Base-by-base conservation (phyloP, 1,140 invertebrate species). In the Hypothenemus hampei region DNA sequence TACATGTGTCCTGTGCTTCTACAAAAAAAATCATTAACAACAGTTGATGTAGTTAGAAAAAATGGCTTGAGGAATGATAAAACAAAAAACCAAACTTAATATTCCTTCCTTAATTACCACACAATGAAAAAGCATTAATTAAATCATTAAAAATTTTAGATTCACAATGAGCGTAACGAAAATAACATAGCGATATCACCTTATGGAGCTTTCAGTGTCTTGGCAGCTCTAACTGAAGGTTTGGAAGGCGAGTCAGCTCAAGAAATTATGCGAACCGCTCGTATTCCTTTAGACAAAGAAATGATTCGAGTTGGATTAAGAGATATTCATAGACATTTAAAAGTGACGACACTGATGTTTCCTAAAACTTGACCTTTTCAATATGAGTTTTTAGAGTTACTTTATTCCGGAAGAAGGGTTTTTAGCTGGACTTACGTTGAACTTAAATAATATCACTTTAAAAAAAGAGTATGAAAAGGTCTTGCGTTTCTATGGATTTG, bases 141-240 rank as follows among this genome's bases (percentile, higher is more conserved):
- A 20, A 31, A 36, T 15, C 11, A 36, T n/a, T 7, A 29, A 29
- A 29, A 6, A 19, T 54, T 71, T 61, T 39, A 70, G 73, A 68
- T 59, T 53, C 63, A 69, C 60, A 66, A 69, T 60, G 60, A 65
- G 63, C 41, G 65, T 53, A 78, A 83, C 63, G 77, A 80, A n/a
- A 86, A 88, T 64, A 91, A 91, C 64, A 82, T 89, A n/a, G 87
- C 86, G 5, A 87, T 89, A 68, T 90, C 87, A 1, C 87, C 88
- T 3, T 87, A 87, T 23, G 86, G 87, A 0, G 68, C 87, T 46
- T 81, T 83, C 60, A 87, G 86, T 59, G 85, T 90, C 7, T 70
- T 89, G 31, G 78, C 86, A 16, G 84, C 87, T 0, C 70, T 91
- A 8, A 86, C 82, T 63, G 88, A 91, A 69, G 88, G 87, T 19